Evolutionary conservation across 2,888 invertebrate genomes (phyloP).

Genomic region (Leistus spinibarbis): DNA sequence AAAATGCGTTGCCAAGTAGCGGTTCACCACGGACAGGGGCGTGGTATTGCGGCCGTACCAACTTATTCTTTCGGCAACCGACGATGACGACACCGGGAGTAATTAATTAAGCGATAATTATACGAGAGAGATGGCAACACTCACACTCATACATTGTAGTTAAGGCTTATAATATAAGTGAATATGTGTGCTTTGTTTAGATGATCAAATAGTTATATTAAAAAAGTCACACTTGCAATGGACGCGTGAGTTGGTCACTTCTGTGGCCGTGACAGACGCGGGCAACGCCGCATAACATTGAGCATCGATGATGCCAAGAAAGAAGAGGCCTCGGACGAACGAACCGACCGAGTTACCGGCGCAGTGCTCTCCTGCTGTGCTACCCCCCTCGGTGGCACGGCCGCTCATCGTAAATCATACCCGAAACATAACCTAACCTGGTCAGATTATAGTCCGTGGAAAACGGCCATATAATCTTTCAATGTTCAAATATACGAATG

Average conservation of each 20-base stretch:
- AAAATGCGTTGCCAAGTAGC: conserved; percentile 15
- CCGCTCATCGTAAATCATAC: conserved; percentile 45
- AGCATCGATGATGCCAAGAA: neutral
- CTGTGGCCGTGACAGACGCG: neutral
- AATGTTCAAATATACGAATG: conserved; percentile 41
- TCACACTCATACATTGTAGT: conserved; percentile 12
- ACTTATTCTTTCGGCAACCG: conserved; percentile 35
- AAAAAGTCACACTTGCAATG: neutral
- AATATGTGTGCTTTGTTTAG: too few species aligned
- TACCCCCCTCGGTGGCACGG: conserved; percentile 44
- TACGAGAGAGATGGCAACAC: conserved; percentile 43
- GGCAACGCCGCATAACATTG: neutral
- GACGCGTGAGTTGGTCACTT: neutral
- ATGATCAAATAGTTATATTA: too few species aligned
- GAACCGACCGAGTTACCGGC: conserved; percentile 6
- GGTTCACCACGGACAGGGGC: conserved; percentile 23
- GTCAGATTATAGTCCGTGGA: conserved; percentile 40
- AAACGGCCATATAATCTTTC: conserved; percentile 42
- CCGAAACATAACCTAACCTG: conserved; percentile 43
- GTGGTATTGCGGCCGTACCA: conserved; percentile 16
- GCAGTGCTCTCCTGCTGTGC: conserved; percentile 41
- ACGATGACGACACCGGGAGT: conserved; percentile 45
- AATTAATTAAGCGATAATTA: conserved; percentile 50
- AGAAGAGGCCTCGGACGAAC: neutral
- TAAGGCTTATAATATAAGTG: too few species aligned